phyloP scores from a whole-genome alignment of 2,888 invertebrate genomes.

The Volucella bombylans region DNA sequence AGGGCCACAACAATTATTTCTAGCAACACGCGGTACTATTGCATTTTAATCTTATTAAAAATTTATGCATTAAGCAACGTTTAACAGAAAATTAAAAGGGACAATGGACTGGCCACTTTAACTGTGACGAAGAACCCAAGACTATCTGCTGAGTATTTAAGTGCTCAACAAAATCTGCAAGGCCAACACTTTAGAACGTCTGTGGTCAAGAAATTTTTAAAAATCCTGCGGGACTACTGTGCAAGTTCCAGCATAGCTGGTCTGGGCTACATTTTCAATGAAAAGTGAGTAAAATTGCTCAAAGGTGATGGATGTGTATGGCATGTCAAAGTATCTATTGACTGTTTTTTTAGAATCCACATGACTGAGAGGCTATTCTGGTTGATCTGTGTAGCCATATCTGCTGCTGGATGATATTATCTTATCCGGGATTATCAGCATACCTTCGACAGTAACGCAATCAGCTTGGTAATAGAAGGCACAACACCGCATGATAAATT shows the following conservation, averaged over 20 bases:
- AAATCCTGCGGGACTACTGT: constrained; percentile 85
- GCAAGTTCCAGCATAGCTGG: constrained; percentile 87
- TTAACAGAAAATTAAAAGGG: constrained; percentile 61
- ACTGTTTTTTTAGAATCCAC: constrained; percentile 78
- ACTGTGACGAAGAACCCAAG: not conserved
- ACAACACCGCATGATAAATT: constrained; percentile 77
- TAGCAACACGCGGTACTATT: constrained; percentile 47
- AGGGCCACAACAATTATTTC: constrained; percentile 64
- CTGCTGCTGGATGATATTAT: constrained; percentile 86
- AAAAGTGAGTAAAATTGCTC: constrained; percentile 76
- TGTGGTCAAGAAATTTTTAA: constrained; percentile 70
- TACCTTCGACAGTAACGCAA: constrained; percentile 80
- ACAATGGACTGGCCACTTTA: constrained; percentile 19
- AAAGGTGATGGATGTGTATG: not conserved
- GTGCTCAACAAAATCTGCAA: constrained; percentile 6
- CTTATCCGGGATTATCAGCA: constrained; percentile 86
- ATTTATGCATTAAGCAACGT: constrained; percentile 51
- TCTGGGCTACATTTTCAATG: constrained; percentile 87
- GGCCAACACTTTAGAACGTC: not conserved
- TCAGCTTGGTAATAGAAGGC: constrained; percentile 81
- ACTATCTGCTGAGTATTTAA: constrained; percentile 7
- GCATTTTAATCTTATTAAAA: constrained; percentile 65
- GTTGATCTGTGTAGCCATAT: constrained; percentile 86
- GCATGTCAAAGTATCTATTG: constrained; percentile 10
- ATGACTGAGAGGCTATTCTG: constrained; percentile 85